Base-by-base conservation (phyloP, 37 sponge, comb jelly and placozoan genomes). In the Diacarnus erythraeanus region DNA sequence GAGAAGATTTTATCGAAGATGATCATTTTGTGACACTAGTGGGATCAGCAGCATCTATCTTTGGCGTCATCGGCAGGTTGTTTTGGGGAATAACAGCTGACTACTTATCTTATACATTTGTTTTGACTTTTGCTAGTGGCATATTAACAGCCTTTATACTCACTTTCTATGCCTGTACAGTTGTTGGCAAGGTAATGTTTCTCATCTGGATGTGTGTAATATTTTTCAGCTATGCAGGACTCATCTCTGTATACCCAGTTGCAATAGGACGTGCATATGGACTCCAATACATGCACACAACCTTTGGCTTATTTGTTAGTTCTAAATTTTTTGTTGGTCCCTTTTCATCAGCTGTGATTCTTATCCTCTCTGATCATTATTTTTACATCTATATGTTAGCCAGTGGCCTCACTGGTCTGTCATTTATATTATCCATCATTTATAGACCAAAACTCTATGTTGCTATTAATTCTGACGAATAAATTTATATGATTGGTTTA, bases 141-240 rank as follows among this genome's bases (percentile, higher is more conserved):
- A 31, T 84, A 0, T 65, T 77, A 59, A 78, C 85, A 8, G 29
- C 47, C 1, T 43, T 87, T 20, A 23, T 77, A 1, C 30, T 88
- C 1, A 88, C 86, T 1, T 77, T 88, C 35, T 84, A 84, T 23
- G 41, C 71, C 67, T 69, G 41, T 10, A 57, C 17, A 25, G 36
- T 65, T 3, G 83, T 42, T 29, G 79, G 80, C 26, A 38, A 83
- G 31, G 34, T 47, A 23, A 38, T 86, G 54, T 90, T 69, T 77
- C 79, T 89, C 29, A 68, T 93, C 8, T 93, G 84, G 91, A 83
- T 91, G 10, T 91, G 88, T 40, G 43, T 79, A 33, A 75, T 97
- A 21, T 91, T 84, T 82, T 89, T 91, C 80, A 93, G 97, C 68
- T 31, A 91, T 2, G 97, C 94, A 2, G 97, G 97, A 36, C 65